phyloP scores from a whole-genome alignment of 1,140 invertebrate genomes.

The Drosophila bocki region DNA sequence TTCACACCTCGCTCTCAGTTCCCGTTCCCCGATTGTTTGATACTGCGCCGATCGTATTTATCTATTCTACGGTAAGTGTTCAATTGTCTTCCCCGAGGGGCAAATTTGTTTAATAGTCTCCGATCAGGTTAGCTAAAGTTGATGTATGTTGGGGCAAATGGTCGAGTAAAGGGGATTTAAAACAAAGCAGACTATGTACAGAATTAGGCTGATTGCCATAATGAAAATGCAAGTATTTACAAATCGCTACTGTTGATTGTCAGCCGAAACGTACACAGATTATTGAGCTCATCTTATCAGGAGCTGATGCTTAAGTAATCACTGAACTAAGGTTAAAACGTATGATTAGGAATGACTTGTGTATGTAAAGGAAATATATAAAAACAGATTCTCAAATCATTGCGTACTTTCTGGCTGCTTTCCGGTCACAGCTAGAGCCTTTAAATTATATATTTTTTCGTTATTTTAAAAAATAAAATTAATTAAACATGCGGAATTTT shows the following conservation, averaged over 20 bases:
- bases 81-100: constrained; percentile 13
- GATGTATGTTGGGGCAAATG: background rate
- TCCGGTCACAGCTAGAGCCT: background rate
- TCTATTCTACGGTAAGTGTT: constrained; percentile 50
- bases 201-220: constrained; percentile 17
- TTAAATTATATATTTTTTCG: background rate
- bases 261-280: background rate
- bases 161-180: background rate
- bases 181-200: constrained; percentile 1
- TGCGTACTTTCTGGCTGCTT: constrained; percentile 8
- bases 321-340: constrained; percentile 7
- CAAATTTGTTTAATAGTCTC: constrained; percentile 21
- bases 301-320: constrained; percentile 5
- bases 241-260: background rate
- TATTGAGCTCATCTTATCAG: constrained; percentile 12
- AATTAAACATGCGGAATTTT: background rate
- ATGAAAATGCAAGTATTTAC: constrained; percentile 7
- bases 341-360: constrained; percentile 5
- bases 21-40: constrained; percentile 21
- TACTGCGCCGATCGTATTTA: constrained; percentile 41
- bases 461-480: background rate
- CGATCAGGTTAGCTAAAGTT: background rate
- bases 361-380: background rate
- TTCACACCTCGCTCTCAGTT: constrained; percentile 28
- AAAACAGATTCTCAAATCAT: background rate